Conservation (phyloP, 2,113 vertebrate genomes). For the Aix galericulata region DNA sequence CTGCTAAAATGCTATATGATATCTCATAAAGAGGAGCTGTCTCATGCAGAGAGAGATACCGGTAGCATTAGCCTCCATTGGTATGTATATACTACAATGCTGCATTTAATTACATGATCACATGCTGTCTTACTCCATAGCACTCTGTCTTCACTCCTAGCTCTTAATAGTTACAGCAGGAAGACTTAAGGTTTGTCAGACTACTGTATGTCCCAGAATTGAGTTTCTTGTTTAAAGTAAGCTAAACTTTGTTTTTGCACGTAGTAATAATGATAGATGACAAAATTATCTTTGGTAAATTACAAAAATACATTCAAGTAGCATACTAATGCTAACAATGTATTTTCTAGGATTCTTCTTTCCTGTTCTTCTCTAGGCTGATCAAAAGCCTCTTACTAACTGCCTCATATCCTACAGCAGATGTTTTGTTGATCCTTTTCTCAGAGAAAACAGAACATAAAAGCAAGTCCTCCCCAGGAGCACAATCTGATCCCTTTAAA, state of each 20-base stretch:
- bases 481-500: conserved; percentile 42
- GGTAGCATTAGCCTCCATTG: neutral
- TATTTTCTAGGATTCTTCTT: neutral
- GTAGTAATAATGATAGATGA: neutral
- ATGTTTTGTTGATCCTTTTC: conserved; percentile 52
- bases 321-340: neutral
- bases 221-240: neutral
- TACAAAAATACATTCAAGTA: neutral
- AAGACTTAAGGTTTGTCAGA: neutral
- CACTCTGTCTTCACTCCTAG: neutral
- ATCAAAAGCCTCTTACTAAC: conserved; percentile 10
- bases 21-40: neutral
- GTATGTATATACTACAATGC: neutral
- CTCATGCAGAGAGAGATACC: neutral
- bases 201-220: neutral
- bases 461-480: conserved; percentile 14
- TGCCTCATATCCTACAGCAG: neutral
- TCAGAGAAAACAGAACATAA: conserved; percentile 26
- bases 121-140: neutral
- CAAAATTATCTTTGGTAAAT: neutral
- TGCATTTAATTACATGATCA: neutral
- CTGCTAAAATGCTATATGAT: neutral
- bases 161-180: neutral
- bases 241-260: neutral
- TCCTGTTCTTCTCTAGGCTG: neutral